Evolutionary conservation across 2,888 invertebrate genomes (phyloP), one percentile per base, ranked within the genome.

Genomic region (Diaphora mendica): DNA sequence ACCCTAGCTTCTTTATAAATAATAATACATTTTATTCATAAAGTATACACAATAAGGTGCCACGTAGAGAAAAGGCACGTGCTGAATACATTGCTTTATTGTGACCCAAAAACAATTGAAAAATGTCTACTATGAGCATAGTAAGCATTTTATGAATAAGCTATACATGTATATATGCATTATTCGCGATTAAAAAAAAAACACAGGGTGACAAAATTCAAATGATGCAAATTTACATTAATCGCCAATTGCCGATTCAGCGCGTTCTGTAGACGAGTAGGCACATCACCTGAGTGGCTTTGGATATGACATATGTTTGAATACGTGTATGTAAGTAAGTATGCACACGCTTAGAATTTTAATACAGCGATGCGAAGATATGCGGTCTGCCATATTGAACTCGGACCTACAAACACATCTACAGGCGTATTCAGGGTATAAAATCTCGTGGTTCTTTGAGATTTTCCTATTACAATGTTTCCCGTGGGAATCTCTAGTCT

Each of bases 241-340:
- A 91, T 90, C 89, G 82, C 66, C 89, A 84, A 93, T 94, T 91
- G 91, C 85, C 81, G 79, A 95, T 94, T 93, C 94, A 91, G 89
- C 90, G 82, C 89, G 87, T 88, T 86, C 83, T 76, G 81, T 84
- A 79, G 79, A 83, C 84, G 81, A 86, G 88, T 83, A 86, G 82
- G 79, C 87, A 88, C 86, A 89, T 84, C 82, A 79, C 81, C 83
- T 79, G 85, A 90, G 92, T 79, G 11, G 85, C 86, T 94, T 93
- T 93, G 94, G 94, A 89, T 91, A 92, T 93, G 93, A 95, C 95
- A 95, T 89, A 92, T 95, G 95, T 94, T 88, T 78, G 79, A 85
- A 81, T 87, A 86, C 87, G 87, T 87, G 84, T 89, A 88, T 89
- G 88, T 83, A 82, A 86, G 85, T 84, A 86, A 85, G 84, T 84